phyloP scores from a whole-genome alignment of 2,797 vertebrate species.

The Sebastes matsubarae region DNA sequence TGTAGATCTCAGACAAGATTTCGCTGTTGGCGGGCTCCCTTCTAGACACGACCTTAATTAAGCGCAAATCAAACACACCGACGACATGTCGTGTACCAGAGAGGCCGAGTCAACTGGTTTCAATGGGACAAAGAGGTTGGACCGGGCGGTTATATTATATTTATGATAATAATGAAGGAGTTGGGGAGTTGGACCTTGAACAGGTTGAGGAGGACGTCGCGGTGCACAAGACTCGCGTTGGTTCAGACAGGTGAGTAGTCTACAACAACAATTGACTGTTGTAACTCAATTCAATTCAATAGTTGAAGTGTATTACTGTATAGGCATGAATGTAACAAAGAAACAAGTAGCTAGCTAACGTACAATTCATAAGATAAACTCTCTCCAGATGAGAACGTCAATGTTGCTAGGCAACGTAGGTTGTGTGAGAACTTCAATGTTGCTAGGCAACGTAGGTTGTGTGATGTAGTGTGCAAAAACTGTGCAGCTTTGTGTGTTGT shows the following conservation, averaged over 20 bases:
- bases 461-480: not conserved
- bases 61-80: no score
- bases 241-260: not conserved
- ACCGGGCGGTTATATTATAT: not conserved
- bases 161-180: not conserved
- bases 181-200: not conserved
- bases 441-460: not conserved
- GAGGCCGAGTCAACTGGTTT: not conserved
- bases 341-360: not conserved
- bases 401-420: not conserved
- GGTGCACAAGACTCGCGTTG: not conserved
- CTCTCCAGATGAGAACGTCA: not conserved
- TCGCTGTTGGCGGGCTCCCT: no score
- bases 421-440: no score
- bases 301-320: not conserved
- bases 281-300: not conserved
- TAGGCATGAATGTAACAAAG: not conserved
- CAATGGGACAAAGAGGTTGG: not conserved
- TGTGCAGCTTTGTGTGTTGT: no score
- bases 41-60: no score
- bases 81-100: not conserved
- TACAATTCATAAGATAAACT: not conserved
- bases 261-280: not conserved
- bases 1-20: no score
- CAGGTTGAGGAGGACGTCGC: not conserved